These are phyloP conservation scores for Drosophila neotestacea DNA, from an alignment of 2,888 invertebrate genomes.

Conservation along the genomic window DNA sequence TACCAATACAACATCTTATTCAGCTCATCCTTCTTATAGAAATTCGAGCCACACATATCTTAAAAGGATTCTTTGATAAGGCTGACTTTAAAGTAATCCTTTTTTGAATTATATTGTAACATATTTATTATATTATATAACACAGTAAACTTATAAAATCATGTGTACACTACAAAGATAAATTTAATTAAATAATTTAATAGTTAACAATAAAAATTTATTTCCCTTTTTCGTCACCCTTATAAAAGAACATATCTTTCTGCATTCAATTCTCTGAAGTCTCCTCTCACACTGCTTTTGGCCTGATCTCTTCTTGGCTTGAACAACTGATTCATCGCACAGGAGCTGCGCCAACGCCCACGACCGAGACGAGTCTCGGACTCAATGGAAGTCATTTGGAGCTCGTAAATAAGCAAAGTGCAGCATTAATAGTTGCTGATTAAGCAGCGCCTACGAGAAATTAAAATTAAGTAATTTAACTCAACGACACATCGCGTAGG, in stretches of 20 bases:
- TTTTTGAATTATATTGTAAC: too few species aligned
- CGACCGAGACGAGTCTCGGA: not conserved
- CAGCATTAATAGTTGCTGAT: slow-evolving; percentile 85
- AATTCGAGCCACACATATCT: too few species aligned
- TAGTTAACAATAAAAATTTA: too few species aligned
- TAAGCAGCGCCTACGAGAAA: slow-evolving; percentile 82
- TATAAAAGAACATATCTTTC: not conserved
- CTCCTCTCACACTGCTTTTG: not conserved
- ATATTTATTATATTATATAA: too few species aligned
- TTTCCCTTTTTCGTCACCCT: too few species aligned
- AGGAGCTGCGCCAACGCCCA: slow-evolving; percentile 27
- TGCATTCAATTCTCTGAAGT: not conserved
- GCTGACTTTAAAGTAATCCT: too few species aligned
- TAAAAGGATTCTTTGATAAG: too few species aligned
- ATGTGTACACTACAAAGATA: too few species aligned
- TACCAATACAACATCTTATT: too few species aligned
- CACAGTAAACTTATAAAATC: too few species aligned
- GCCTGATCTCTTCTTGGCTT: not conserved
- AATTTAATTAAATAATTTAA: too few species aligned
- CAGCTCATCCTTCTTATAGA: too few species aligned
- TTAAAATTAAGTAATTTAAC: slow-evolving; percentile 76
- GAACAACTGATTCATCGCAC: slow-evolving; percentile 44
- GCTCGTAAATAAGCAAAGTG: slow-evolving; percentile 84
- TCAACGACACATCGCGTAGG: slow-evolving; percentile 43
- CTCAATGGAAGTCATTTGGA: slow-evolving; percentile 81